phyloP scores from a whole-genome alignment of 2,113 vertebrate genomes.

The Athene cunicularia region DNA sequence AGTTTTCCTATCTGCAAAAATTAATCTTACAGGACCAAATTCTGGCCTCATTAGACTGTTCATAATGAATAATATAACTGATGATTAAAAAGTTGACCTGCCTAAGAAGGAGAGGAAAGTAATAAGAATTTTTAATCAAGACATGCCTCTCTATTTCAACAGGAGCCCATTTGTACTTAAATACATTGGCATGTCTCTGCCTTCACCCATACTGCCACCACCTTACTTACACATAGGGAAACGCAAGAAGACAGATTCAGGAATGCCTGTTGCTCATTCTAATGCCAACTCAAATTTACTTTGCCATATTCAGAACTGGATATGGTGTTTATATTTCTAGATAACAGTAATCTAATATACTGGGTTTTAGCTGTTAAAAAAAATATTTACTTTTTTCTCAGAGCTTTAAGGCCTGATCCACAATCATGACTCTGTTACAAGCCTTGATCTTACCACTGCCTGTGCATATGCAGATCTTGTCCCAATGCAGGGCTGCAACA shows the following conservation, averaged over 20 bases:
- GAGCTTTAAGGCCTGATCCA: not conserved
- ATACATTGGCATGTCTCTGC: not conserved
- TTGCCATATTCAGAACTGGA: not conserved
- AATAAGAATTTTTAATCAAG: constrained; percentile 33
- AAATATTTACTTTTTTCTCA: not conserved
- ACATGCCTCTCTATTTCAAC: not conserved
- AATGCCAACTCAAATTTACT: not conserved
- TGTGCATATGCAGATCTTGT: not conserved
- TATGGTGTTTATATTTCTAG: not conserved
- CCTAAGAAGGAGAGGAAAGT: not conserved
- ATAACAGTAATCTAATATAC: not conserved
- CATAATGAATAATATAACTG: not conserved
- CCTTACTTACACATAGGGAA: not conserved
- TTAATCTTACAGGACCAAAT: constrained; percentile 43
- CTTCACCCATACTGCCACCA: not conserved
- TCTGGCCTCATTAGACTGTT: constrained; percentile 59
- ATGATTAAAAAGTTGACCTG: constrained; percentile 38
- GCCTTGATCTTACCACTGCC: not conserved
- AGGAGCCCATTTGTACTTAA: not conserved
- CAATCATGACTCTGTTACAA: rapidly evolving
- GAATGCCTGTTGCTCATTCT: not conserved
- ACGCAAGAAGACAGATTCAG: not conserved
- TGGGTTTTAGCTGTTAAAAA: not conserved
- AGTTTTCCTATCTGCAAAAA: constrained; percentile 65
- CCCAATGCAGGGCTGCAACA: not conserved